Conservation (phyloP, 2,797 vertebrate species). For the Sitta carolinensis region DNA sequence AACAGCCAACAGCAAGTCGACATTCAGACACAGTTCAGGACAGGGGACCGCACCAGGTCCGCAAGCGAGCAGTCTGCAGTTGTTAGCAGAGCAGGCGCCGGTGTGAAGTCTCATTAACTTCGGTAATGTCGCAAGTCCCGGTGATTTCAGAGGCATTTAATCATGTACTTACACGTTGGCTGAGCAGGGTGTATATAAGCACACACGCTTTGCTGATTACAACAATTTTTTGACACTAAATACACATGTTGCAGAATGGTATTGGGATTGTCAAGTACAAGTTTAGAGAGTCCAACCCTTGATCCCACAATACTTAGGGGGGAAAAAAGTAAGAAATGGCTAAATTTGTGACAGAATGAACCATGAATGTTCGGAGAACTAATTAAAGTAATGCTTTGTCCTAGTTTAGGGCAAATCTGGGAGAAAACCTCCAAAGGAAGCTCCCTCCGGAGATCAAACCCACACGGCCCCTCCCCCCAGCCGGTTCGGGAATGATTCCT, state of each 20-base stretch:
- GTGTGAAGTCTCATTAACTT: background rate
- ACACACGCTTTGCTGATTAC: background rate
- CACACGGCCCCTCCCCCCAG: no score
- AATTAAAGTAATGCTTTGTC: background rate
- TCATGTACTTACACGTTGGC: background rate
- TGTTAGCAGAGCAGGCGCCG: background rate
- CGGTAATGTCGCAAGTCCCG: background rate
- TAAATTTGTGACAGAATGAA: background rate
- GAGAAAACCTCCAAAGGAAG: no score
- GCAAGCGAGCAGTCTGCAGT: accelerated
- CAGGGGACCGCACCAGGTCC: background rate
- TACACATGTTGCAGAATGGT: background rate
- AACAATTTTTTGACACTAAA: background rate
- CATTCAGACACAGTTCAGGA: background rate
- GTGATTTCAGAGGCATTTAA: slow-evolving; percentile 9
- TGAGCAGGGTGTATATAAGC: background rate
- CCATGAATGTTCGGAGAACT: background rate
- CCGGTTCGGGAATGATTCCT: no score
- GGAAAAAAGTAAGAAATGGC: background rate
- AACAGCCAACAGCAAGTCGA: background rate
- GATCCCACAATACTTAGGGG: background rate
- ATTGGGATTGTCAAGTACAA: background rate
- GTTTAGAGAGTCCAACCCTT: background rate
- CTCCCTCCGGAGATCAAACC: no score
- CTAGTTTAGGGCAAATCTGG: no score